Percentiles rank a stretch among this genome's conserved stretches.
phyloP scores from a whole-genome alignment of 2,888 invertebrate species.

The Cerastoderma edule region DNA sequence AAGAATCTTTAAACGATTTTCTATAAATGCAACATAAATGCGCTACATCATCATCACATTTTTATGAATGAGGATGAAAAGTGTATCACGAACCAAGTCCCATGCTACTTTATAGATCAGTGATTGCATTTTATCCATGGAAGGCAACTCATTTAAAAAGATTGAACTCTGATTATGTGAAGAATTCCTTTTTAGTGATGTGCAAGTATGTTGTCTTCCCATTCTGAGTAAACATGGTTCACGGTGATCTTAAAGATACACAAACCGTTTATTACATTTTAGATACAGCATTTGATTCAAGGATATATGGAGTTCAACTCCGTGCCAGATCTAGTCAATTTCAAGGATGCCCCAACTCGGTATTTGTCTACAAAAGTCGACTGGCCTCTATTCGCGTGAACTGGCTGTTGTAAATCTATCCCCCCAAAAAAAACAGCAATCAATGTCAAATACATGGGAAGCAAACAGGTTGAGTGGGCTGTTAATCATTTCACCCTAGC shows the following conservation, averaged over 20 bases:
- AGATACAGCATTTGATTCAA: background rate
- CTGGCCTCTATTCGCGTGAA: background rate
- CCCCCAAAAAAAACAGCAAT: background rate
- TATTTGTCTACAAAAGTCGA: background rate
- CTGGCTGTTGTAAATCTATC: background rate
- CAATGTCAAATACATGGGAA: constrained; percentile 11
- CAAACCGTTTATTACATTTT: background rate
- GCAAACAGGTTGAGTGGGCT: constrained; percentile 2
- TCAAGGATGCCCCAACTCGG: background rate
- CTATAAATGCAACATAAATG: no score
- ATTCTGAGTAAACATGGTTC: background rate
- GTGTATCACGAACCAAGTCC: no score
- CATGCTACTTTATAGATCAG: no score
- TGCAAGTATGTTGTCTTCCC: background rate
- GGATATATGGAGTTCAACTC: background rate
- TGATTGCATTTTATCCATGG: no score
- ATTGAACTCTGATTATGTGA: background rate
- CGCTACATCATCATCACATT: no score
- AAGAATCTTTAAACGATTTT: no score
- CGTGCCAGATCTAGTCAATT: background rate
- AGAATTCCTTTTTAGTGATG: background rate
- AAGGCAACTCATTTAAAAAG: background rate
- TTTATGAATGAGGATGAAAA: no score
- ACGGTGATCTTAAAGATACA: background rate
- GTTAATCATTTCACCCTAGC: no score